These are phyloP conservation scores for Actinostola sp. DNA, from an alignment of 92 coral and sea anemone genomes.

Conservation along the genomic window DNA sequence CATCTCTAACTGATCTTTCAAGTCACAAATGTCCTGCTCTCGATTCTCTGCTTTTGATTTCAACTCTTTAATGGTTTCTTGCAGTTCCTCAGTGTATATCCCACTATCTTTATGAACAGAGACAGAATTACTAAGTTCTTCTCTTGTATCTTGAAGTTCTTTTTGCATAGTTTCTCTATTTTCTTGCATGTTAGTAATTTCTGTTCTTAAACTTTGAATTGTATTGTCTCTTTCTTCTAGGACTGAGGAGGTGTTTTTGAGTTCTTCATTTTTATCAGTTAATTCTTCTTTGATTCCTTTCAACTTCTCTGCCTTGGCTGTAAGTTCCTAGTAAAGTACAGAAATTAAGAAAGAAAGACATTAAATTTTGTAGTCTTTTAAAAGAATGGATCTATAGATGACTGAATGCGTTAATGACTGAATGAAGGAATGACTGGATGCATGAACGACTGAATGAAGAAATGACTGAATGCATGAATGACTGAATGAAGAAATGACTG, in stretches of 20 bases:
- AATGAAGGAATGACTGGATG: too few species aligned
- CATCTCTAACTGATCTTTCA: constrained; percentile 60
- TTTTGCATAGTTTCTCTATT: not conserved
- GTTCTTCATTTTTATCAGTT: constrained; percentile 8
- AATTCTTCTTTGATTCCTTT: constrained; percentile 31
- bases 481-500: too few species aligned
- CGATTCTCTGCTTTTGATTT: constrained; percentile 39
- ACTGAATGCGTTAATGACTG: too few species aligned
- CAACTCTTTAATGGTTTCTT: not conserved
- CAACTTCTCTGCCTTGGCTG: constrained; percentile 10
- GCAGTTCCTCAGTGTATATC: not conserved
- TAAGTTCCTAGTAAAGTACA: constrained; percentile 10
- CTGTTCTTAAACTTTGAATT: constrained; percentile 28
- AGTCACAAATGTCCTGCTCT: constrained; percentile 38
- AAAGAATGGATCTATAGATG: too few species aligned
- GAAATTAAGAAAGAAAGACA: not conserved
- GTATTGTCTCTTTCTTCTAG: constrained; percentile 40
- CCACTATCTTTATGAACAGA: not conserved
- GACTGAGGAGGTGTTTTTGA: not conserved
- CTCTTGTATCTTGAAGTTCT: not conserved
- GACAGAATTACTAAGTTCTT: not conserved
- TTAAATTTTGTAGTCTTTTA: too few species aligned
- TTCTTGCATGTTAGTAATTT: constrained; percentile 32
- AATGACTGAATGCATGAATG: too few species aligned
- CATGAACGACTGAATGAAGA: too few species aligned